These are phyloP conservation scores for Pseudanteris insignis DNA, from an alignment of 2,888 invertebrate species.

Conservation along the genomic window DNA sequence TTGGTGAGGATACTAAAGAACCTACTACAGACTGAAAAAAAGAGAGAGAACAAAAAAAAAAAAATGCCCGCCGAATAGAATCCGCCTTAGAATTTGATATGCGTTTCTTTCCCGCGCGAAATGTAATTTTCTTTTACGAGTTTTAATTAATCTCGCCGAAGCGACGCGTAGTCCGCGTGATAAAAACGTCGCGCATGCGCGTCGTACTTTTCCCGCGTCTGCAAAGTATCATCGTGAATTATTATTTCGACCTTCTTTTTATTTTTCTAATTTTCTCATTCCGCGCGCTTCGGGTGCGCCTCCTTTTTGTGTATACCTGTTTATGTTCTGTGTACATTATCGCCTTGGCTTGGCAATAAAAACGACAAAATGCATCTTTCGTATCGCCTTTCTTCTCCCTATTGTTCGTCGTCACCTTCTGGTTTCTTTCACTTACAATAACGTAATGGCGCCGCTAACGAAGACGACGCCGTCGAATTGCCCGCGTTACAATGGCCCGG, in stretches of 20 bases:
- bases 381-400: conserved; percentile 35
- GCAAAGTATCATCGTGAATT: conserved; percentile 42
- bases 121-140: conserved; percentile 29
- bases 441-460: conserved; percentile 35
- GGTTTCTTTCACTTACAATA: conserved; percentile 39
- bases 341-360: conserved; percentile 14
- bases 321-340: conserved; percentile 34
- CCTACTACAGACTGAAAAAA: too few relatives aligned
- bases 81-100: conserved; percentile 19
- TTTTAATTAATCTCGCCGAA: conserved; percentile 36
- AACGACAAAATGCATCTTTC: conserved; percentile 35
- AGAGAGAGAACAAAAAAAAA: too few relatives aligned
- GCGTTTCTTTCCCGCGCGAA: not conserved
- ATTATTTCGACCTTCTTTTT: conserved; percentile 41
- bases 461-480: conserved; percentile 20
- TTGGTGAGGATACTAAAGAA: too few relatives aligned
- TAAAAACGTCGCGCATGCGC: conserved; percentile 26
- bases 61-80: too few relatives aligned
- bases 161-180: conserved; percentile 15
- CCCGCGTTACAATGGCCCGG: conserved; percentile 22
- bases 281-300: conserved; percentile 20
- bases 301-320: conserved; percentile 37
- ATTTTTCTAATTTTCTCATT: too few relatives aligned
- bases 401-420: conserved; percentile 29
- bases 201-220: conserved; percentile 26